Conservation (phyloP, 2,888 invertebrate species). For the Erebia epiphron region DNA sequence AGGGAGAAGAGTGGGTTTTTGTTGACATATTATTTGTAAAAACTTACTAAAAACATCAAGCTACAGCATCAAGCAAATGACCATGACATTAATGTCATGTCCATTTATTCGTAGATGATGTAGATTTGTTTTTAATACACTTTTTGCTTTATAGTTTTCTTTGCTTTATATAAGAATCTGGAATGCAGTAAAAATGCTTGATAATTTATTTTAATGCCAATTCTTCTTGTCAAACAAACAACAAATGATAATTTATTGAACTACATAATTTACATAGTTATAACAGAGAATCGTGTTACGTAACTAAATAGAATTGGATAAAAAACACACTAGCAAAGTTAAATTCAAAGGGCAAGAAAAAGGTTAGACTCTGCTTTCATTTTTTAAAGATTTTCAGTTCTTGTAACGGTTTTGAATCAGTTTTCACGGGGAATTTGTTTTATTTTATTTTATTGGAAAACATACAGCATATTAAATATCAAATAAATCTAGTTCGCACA, state of each 20-base stretch:
- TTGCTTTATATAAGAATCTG: neutral
- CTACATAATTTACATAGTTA: neutral
- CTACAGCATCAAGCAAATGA: neutral
- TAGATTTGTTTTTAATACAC: neutral
- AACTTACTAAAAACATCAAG: neutral
- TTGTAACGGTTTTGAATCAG: too few species aligned
- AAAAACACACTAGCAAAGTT: neutral
- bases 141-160: neutral
- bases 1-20: too few species aligned
- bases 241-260: neutral
- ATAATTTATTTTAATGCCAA: neutral
- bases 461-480: too few species aligned
- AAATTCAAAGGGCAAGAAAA: too few species aligned
- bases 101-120: neutral
- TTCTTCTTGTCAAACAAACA: neutral
- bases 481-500: too few species aligned
- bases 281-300: neutral
- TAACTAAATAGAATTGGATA: neutral
- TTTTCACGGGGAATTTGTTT: too few species aligned
- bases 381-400: too few species aligned
- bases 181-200: conserved; percentile 6
- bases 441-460: too few species aligned
- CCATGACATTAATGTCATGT: conserved; percentile 2
- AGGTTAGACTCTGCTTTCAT: too few species aligned
- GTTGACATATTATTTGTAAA: too few species aligned